Evolutionary conservation across 1,140 invertebrate genomes (phyloP).

Genomic region (Pararge aegeria): DNA sequence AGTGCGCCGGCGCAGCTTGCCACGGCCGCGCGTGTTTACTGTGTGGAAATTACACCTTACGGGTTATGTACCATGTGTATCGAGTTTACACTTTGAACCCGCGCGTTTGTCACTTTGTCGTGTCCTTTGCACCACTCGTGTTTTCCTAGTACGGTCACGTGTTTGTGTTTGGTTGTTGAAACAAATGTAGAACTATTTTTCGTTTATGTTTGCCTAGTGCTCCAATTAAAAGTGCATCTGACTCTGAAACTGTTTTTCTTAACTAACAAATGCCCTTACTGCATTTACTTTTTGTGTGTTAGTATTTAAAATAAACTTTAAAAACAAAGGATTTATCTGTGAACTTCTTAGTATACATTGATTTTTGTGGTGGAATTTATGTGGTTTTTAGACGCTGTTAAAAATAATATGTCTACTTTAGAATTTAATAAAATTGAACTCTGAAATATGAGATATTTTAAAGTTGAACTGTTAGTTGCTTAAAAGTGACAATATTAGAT

Average conservation of each 20-base stretch:
- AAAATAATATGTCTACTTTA: too few species aligned
- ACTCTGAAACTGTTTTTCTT: constrained; percentile 4
- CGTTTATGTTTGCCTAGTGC: neutral
- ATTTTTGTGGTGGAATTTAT: too few species aligned
- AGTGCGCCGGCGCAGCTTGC: constrained; percentile 56
- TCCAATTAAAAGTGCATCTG: neutral
- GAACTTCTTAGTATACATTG: neutral
- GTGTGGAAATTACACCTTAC: neutral
- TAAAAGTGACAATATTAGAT: constrained; percentile 6
- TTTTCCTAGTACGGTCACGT: constrained; percentile 1
- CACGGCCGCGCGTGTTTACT: constrained; percentile 41
- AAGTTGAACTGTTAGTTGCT: neutral
- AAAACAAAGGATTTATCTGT: neutral
- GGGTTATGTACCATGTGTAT: neutral
- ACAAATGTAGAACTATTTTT: neutral
- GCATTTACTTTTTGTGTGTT: neutral
- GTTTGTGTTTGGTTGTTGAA: neutral
- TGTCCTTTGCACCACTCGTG: neutral
- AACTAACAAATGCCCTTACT: neutral
- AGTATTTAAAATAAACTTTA: neutral
- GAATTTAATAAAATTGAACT: neutral
- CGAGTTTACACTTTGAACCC: constrained; percentile 4
- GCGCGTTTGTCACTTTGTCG: neutral
- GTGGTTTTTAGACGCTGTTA: too few species aligned
- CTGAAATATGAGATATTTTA: too few species aligned